Conservation (phyloP, 2,797 vertebrate species). For the Serranus cabrilla region DNA sequence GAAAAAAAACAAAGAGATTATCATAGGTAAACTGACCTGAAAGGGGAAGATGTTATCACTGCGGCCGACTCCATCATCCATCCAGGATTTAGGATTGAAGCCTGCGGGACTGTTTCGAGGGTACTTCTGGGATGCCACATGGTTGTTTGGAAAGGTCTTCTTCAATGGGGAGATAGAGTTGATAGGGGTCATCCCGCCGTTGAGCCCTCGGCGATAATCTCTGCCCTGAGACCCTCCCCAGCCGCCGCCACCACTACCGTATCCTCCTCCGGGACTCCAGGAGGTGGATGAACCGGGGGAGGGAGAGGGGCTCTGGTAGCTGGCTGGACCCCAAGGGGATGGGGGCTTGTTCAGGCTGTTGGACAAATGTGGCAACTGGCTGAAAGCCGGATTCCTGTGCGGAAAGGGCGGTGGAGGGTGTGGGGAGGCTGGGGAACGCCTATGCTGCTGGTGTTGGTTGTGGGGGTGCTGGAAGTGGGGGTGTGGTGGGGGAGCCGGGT, state of each 20-base stretch:
- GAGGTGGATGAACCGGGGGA: constrained; percentile 93
- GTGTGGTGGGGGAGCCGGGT: constrained; percentile 92
- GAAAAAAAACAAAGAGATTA: not conserved
- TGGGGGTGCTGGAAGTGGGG: constrained; percentile 96
- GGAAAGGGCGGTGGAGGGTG: constrained; percentile 90
- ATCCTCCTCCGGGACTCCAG: constrained; percentile 97
- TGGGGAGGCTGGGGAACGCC: constrained; percentile 97
- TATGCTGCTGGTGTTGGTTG: constrained; percentile 98
- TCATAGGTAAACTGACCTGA: constrained; percentile 89
- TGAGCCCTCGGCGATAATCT: constrained; percentile 96
- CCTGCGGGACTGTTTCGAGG: constrained; percentile 93
- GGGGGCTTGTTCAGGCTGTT: constrained; percentile 98
- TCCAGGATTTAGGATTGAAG: constrained; percentile 99
- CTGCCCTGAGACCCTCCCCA: constrained; percentile 98
- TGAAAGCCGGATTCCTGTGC: constrained; percentile 94
- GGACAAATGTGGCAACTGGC: constrained; percentile 97
- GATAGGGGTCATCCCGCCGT: constrained; percentile 96
- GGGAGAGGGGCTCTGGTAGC: constrained; percentile 98
- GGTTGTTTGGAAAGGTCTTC: constrained; percentile 99
- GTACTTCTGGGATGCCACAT: constrained; percentile 98
- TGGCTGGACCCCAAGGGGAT: constrained; percentile 95
- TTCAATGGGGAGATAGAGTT: constrained; percentile 99
- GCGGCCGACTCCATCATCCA: constrained; percentile 96
- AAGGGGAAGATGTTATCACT: constrained; percentile 99
- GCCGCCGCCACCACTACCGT: constrained; percentile 89